A percentile compares a stretch with the other conserved stretches of the same genome.
Conservation (phyloP, 1,140 invertebrate genomes). For the Drosophila seguyi region DNA sequence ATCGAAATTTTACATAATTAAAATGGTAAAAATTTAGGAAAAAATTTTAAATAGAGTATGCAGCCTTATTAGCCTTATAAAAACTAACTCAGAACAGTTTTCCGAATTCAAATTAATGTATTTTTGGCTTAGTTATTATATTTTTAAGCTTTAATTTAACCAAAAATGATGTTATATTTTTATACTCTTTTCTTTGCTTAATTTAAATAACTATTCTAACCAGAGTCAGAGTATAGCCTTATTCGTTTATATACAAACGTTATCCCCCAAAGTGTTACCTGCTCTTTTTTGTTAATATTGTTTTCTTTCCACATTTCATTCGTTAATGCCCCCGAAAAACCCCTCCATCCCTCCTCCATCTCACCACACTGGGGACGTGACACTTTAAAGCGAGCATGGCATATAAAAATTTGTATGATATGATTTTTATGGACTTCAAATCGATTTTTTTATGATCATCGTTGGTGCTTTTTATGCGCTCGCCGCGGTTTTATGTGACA, state of each 20-base stretch:
- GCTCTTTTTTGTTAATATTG: slow-evolving; percentile 18
- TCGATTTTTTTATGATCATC: slow-evolving; percentile 81
- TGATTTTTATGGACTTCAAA: slow-evolving; percentile 82
- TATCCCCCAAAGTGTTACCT: neutral
- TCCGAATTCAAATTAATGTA: too few relatives aligned
- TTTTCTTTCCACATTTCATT: slow-evolving; percentile 25
- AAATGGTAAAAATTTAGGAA: too few relatives aligned
- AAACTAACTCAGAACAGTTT: too few relatives aligned
- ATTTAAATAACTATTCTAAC: too few relatives aligned
- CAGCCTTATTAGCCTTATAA: too few relatives aligned
- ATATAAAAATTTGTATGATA: slow-evolving; percentile 82
- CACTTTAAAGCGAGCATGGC: slow-evolving; percentile 53
- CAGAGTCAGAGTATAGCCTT: neutral
- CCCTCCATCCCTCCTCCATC: neutral
- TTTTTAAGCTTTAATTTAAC: too few relatives aligned
- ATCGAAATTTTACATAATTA: too few relatives aligned
- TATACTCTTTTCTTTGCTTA: too few relatives aligned
- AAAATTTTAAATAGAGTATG: too few relatives aligned
- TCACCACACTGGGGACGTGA: neutral
- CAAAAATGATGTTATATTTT: too few relatives aligned
- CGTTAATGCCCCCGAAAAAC: slow-evolving; percentile 3
- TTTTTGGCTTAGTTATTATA: too few relatives aligned
- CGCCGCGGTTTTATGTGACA: slow-evolving; percentile 74
- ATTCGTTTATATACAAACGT: neutral
- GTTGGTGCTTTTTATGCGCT: slow-evolving; percentile 70